Conservation (phyloP, 1,140 invertebrate species). For the Ladona fulva region DNA sequence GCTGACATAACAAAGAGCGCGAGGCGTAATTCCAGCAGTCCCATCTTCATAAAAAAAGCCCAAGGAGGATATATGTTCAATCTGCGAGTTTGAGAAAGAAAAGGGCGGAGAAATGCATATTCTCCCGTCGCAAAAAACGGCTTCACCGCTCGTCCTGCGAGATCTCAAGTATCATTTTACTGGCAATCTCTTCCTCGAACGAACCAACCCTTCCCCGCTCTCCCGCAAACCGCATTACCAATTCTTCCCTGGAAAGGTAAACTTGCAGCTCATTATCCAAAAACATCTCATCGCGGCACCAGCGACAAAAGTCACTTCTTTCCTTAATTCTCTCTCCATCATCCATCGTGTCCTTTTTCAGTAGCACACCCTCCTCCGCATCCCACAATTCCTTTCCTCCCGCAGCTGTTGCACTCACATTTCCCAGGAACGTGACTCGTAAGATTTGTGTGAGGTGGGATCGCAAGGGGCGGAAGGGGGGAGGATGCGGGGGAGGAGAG, state of each 20-base stretch:
- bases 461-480: too few species aligned
- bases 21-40: too few species aligned
- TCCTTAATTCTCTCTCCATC: background rate
- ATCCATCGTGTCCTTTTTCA: background rate
- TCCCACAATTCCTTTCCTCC: background rate
- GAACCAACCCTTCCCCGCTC: too few species aligned
- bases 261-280: background rate
- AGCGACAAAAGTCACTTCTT: background rate
- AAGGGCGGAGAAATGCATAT: too few species aligned
- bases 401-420: constrained; percentile 2
- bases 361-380: background rate
- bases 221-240: background rate
- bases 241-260: background rate
- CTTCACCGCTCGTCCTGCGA: too few species aligned
- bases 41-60: too few species aligned
- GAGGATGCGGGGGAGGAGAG: background rate
- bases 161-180: too few species aligned
- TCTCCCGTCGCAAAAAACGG: too few species aligned
- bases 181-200: too few species aligned
- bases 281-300: background rate
- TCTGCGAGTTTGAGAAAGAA: too few species aligned
- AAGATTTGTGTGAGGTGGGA: background rate
- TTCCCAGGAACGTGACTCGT: background rate
- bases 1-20: too few species aligned
- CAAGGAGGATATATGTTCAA: too few species aligned